Conservation (phyloP, 2,888 invertebrate genomes). For the Tenthredo mesomela region DNA sequence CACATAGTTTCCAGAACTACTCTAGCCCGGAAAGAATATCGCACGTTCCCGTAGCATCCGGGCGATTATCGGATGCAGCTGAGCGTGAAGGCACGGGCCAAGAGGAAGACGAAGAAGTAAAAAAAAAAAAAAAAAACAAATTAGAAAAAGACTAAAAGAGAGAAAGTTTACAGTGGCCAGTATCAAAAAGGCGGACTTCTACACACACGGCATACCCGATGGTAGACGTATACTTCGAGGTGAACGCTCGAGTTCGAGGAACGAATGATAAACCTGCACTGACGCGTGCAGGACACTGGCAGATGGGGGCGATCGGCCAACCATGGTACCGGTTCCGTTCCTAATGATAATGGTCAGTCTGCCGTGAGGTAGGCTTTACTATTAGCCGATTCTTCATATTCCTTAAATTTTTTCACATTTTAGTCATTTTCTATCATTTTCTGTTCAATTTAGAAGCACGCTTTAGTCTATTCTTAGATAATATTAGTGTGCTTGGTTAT, state of each 20-base stretch:
- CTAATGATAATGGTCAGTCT: constrained; percentile 41
- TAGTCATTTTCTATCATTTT: background rate
- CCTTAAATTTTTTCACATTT: background rate
- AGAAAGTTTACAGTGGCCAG: background rate
- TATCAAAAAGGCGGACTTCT: background rate
- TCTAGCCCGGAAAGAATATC: background rate
- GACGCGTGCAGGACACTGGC: constrained; percentile 45
- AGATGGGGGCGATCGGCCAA: constrained; percentile 37
- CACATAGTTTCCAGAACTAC: background rate
- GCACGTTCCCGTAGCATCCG: constrained; percentile 45
- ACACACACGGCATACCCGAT: background rate
- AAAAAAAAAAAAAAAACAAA: too few relatives aligned
- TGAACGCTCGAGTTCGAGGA: constrained; percentile 33
- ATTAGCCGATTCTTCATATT: background rate
- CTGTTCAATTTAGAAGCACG: too few relatives aligned
- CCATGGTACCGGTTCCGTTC: constrained; percentile 48
- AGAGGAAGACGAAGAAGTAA: constrained; percentile 50
- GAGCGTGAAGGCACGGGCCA: constrained; percentile 73
- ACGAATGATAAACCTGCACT: constrained; percentile 39
- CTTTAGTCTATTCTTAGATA: background rate
- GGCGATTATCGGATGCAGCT: constrained; percentile 71
- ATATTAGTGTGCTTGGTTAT: too few relatives aligned
- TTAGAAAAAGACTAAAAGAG: background rate
- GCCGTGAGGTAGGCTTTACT: background rate
- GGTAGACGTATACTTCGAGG: background rate